Percentiles rank a stretch among this genome's conserved stretches.
These are phyloP conservation scores for Sinhomidia bicolor DNA, from an alignment of 2,888 invertebrate species.

Conservation along the genomic window DNA sequence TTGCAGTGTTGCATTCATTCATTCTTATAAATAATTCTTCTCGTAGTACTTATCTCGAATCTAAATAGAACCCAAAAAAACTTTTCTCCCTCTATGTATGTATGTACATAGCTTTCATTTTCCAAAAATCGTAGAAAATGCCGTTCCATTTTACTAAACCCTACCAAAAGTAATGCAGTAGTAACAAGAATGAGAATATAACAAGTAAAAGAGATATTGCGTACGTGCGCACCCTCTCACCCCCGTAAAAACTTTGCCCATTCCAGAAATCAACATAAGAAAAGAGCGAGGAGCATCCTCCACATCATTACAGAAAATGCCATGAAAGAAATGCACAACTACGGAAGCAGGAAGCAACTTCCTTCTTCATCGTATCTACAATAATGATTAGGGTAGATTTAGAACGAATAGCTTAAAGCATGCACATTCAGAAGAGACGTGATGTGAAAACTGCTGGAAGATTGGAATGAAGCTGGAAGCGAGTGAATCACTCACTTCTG, in stretches of 20 bases:
- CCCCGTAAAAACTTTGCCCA: constrained; percentile 57
- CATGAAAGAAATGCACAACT: constrained; percentile 53
- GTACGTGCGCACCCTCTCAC: constrained; percentile 53
- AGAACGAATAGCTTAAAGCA: background rate
- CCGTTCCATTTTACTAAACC: constrained; percentile 39
- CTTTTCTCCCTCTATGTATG: background rate
- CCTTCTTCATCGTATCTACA: constrained; percentile 46
- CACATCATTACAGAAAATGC: constrained; percentile 49
- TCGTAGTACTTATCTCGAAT: background rate
- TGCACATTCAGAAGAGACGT: background rate
- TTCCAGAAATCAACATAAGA: background rate
- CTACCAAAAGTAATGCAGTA: too few relatives aligned
- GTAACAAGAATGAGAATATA: constrained; percentile 57
- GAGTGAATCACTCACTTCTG: constrained; percentile 19
- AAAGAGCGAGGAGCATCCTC: background rate
- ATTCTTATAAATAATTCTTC: background rate
- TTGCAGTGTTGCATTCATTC: constrained; percentile 27
- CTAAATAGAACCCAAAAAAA: background rate
- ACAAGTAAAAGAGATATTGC: constrained; percentile 45
- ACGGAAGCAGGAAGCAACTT: constrained; percentile 52
- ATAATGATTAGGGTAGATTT: constrained; percentile 58
- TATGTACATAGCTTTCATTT: background rate
- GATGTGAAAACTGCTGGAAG: background rate
- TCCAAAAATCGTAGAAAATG: constrained; percentile 1
- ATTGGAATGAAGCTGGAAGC: background rate